Base-by-base conservation (phyloP, 2,888 invertebrate genomes). In the Dexiosoma caninum region DNA sequence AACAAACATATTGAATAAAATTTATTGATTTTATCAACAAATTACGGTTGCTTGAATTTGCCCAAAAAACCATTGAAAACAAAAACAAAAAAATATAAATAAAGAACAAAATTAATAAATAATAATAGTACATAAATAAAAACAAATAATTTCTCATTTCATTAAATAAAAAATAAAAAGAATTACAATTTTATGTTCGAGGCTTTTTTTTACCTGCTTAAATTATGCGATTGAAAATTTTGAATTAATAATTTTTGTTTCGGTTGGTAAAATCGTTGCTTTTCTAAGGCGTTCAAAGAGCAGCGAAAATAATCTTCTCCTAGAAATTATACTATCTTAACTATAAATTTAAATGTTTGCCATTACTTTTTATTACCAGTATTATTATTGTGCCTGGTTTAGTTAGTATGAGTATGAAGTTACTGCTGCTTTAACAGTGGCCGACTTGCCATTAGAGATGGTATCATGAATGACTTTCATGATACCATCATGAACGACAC, bases 271-370 rank as follows among this genome's bases (percentile, higher is more conserved):
- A 27, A 3, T 1, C n/a, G n/a, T n/a, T n/a, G n/a, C 0, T 16
- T n/a, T 60, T 51, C 60, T 51, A 42, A 8, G 42, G 42, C 32
- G 27, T 30, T 19, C 6, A 9, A 44, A 55, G 32, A 51, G 32
- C 8, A 35, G 46, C 10, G 21, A 32, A 40, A 62, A 46, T 35
- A 60, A 76, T 76, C 60, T 44, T 69, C 53, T 44, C 59, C 44
- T 44, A 53, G 51, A 55, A 62, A 30, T 46, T 62, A 14, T 70
- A 64, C 35, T 71, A 77, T 77, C 77, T 66, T 49, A 70, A 71
- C 77, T 71, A 77, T 64, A 71, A 67, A 71, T 64, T 42, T 77
- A 77, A 77, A 71, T 77, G 77, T 64, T 77, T 53, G 69, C 75
- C 75, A 77, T 77, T 77, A 77, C 64, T 37, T 78, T 74, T 74